Evolutionary conservation across 2,113 vertebrate species (phyloP), one percentile per base, ranked within the genome.

Genomic region (Hucho hucho): DNA sequence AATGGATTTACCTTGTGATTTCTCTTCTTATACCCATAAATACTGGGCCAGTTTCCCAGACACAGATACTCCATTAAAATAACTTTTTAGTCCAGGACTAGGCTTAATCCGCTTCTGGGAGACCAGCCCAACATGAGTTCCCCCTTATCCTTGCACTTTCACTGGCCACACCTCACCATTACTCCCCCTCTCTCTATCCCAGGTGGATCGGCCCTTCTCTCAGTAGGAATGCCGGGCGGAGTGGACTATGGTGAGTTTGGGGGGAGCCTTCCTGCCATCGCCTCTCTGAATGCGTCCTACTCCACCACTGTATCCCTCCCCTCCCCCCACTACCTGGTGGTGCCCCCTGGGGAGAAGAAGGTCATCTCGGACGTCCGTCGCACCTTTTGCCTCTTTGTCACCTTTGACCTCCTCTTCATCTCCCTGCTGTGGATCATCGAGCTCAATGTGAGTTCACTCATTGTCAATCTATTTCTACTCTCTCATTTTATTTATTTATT

Each of bases 381-480:
- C 6, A 99, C 98, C 71, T 99, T 99, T 93, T 98, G 97, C 79
- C 96, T 99, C 75, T 99, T 99, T 0, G 98, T 99, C 83, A 99
- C 98, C n/a, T 99, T 99, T 11, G 98, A 99, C 82, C 93, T 99
- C 78, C 97, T 99, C 84, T 99, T 99, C 87, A 92, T 99, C 78
- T 93, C 95, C 0, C 91, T 99, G n/a, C 79, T 99, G 69, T 99
- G 98, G 98, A 98, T 99, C 63, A 98, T 98, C 0, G 97, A 99
- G 78, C 83, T 99, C 32, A 99, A 99, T 0, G 97, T 99, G 75
- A 87, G 88, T 64, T 43, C 2, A 12, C 9, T 9, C 9, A 2
- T 43, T 43, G 7, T 37, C 37, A 37, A 37, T 37, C 7, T 37
- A 37, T 37, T 37, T 37, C 37, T 2, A 37, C 37, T 37, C 37